Evolutionary conservation across 2,113 vertebrate genomes (phyloP).

Genomic region (Ranitomeya imitator): DNA sequence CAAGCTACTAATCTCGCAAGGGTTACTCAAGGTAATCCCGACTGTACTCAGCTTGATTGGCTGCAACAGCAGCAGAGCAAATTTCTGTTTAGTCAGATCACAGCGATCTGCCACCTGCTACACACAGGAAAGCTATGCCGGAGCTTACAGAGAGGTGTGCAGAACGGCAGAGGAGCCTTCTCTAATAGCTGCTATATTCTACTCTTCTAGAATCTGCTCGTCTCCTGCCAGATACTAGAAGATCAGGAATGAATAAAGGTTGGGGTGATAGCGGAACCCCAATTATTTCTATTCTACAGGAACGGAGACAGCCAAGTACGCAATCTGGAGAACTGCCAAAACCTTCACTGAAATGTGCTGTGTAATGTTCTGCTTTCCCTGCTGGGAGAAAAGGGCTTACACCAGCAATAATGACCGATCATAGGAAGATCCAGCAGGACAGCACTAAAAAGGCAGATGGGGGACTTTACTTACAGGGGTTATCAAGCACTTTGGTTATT

Average conservation of each 20-base stretch:
- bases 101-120: conserved; percentile 68
- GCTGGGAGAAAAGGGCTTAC: not conserved
- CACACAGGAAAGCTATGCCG: conserved; percentile 35
- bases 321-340: not conserved
- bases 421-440: not conserved
- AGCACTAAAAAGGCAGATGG: not conserved
- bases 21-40: conserved; percentile 84
- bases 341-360: not conserved
- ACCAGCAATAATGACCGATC: not conserved
- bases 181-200: no score
- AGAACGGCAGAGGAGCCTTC: not conserved
- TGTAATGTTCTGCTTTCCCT: not conserved
- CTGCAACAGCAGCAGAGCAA: conserved; percentile 71
- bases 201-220: not conserved
- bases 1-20: conserved; percentile 76
- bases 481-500: no score
- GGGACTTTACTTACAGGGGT: no score
- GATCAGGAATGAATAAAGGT: no score
- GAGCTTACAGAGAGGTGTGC: not conserved
- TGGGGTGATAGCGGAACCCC: not conserved
- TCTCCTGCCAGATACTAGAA: no score
- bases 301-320: not conserved
- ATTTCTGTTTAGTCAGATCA: conserved; percentile 79
- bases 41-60: conserved; percentile 74
- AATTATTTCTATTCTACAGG: not conserved